phyloP scores from a whole-genome alignment of 2,113 vertebrate species.

The Reinhardtius hippoglossoides region DNA sequence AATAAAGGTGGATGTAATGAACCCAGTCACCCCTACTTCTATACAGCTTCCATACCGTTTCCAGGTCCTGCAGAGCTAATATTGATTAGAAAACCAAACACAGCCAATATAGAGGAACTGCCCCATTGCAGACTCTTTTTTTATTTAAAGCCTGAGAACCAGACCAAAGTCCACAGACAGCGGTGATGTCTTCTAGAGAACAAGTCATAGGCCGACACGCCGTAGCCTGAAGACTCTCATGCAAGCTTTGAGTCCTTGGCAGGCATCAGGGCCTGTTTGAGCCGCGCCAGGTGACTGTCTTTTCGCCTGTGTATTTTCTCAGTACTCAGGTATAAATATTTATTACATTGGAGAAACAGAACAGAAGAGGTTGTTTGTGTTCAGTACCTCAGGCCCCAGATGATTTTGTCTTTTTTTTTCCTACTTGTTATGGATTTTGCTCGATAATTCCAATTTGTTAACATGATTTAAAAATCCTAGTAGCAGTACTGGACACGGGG shows the following conservation, averaged over 20 bases:
- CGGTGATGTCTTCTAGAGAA: constrained; percentile 39
- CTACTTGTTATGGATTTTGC: constrained; percentile 42
- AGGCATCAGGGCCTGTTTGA: constrained; percentile 16
- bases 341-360: constrained; percentile 41
- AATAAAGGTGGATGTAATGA: constrained; percentile 54
- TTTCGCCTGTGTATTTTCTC: constrained; percentile 55
- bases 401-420: constrained; percentile 53
- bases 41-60: constrained; percentile 13
- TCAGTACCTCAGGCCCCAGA: constrained; percentile 35
- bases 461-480: constrained; percentile 44
- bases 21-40: constrained; percentile 31
- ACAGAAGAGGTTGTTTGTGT: constrained; percentile 55
- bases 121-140: constrained; percentile 50
- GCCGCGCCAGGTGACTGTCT: constrained; percentile 60
- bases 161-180: constrained; percentile 49
- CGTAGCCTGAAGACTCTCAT: constrained; percentile 46
- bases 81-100: constrained; percentile 52
- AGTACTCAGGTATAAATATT: constrained; percentile 64
- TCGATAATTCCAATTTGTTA: constrained; percentile 39
- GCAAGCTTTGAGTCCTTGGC: constrained; percentile 55
- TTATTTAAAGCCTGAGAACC: constrained; percentile 72
- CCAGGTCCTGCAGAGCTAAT: constrained; percentile 36
- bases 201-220: constrained; percentile 20
- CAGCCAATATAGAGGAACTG: constrained; percentile 28
- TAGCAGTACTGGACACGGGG: constrained; percentile 2